phyloP scores from a whole-genome alignment of 2,113 vertebrate genomes.

The Poeciliopsis turrubarensis region DNA sequence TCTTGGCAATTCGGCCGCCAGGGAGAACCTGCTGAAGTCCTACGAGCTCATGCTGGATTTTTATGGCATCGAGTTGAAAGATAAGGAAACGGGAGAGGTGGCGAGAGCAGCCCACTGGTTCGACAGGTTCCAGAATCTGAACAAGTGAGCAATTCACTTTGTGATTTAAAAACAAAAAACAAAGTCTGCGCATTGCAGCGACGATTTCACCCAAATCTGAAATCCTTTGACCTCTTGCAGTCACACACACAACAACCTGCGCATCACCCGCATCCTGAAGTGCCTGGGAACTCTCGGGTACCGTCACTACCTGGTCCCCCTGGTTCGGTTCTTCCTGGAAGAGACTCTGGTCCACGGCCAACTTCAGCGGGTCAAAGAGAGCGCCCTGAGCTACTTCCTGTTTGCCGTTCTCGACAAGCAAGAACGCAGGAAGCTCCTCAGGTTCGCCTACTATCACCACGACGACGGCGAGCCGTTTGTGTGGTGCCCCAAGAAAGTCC shows the following conservation, averaged over 20 bases:
- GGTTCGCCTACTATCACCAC: conserved; percentile 84
- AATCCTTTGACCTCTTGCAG: conserved; percentile 55
- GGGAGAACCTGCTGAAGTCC: conserved; percentile 80
- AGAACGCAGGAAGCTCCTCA: conserved; percentile 80
- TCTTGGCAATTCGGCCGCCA: conserved; percentile 53
- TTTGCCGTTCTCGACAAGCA: conserved; percentile 83
- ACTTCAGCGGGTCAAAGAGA: conserved; percentile 81
- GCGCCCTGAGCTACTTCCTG: conserved; percentile 91
- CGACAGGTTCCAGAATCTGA: conserved; percentile 84
- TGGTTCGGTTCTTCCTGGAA: conserved; percentile 89
- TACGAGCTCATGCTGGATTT: conserved; percentile 94
- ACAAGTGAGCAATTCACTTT: conserved; percentile 81
- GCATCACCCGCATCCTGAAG: conserved; percentile 94
- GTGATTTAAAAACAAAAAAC: no score
- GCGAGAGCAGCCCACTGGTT: conserved; percentile 78
- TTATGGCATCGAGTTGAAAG: conserved; percentile 84
- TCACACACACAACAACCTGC: conserved; percentile 87
- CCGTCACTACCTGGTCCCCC: conserved; percentile 83
- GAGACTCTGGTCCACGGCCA: conserved; percentile 80
- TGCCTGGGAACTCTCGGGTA: conserved; percentile 90
- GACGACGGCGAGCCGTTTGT: conserved; percentile 76
- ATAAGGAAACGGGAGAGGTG: conserved; percentile 78
- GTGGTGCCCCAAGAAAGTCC: conserved; percentile 86
- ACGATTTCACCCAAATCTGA: background rate
- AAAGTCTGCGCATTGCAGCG: background rate